phyloP scores from a whole-genome alignment of 2,797 vertebrate species.

The Taeniopygia guttata region DNA sequence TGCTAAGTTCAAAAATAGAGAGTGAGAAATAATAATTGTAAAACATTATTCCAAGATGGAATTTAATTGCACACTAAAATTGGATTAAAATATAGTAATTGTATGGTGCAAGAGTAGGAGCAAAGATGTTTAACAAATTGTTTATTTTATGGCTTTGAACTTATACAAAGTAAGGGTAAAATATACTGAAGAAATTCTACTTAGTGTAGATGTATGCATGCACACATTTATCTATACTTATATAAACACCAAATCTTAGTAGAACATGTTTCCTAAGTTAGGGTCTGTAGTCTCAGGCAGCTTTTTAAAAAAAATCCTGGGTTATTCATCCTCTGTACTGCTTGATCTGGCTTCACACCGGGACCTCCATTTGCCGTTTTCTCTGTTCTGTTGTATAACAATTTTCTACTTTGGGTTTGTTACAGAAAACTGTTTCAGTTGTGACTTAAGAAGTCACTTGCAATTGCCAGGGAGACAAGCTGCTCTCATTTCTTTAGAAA shows the following conservation, averaged over 20 bases:
- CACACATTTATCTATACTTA: fast-evolving
- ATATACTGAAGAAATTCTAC: background rate
- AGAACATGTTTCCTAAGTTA: background rate
- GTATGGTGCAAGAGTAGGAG: background rate
- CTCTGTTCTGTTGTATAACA: constrained; percentile 24
- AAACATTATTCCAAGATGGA: background rate
- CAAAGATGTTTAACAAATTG: background rate
- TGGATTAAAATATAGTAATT: background rate
- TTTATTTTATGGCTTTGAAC: background rate
- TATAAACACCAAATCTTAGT: background rate
- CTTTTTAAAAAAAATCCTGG: background rate
- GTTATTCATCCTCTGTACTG: background rate
- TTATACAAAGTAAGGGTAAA: background rate
- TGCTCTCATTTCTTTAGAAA: constrained; percentile 60
- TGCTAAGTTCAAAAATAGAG: background rate
- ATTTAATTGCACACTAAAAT: background rate
- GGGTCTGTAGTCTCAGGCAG: background rate
- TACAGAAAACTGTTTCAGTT: constrained; percentile 16
- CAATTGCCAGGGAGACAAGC: constrained; percentile 56
- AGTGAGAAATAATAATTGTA: background rate
- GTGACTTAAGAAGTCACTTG: constrained; percentile 1
- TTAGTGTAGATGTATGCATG: background rate
- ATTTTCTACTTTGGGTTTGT: background rate
- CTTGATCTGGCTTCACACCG: background rate
- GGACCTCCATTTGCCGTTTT: background rate